Evolutionary conservation across 2,888 invertebrate species (phyloP), one percentile per base, ranked within the genome.

Genomic region (Thalpophila matura): DNA sequence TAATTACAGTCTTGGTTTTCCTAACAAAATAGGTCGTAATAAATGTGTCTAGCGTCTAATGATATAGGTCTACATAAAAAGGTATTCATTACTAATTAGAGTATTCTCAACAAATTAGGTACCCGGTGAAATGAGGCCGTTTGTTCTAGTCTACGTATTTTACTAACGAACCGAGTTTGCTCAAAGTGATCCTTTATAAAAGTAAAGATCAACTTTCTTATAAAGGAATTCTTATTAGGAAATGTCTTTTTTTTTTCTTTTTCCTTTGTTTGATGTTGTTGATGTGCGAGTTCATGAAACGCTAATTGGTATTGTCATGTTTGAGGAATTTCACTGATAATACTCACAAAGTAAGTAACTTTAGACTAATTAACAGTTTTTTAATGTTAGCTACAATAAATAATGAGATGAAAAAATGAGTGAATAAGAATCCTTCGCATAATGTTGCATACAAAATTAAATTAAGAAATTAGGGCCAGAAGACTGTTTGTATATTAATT

Each of bases 1-100:
- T 49, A 57, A 69, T 58, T 49, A 69, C 43, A 33, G 29, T 18
- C 16, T 64, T 22, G 18, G 26, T 29, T 63, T 70, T 47, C 56
- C 12, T 24, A 43, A 31, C 37, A 24, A 47, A 68, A 47, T 49
- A 4, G 9, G 20, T 27, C 7, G n/a, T 50, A 55, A 55, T 27
- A 12, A 38, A n/a, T n/a, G n/a, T n/a, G n/a, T n/a, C n/a, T n/a
- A 40, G 14, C 24, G 14, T 35, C 27, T 62, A 54, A 49, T 54
- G 49, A 49, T 20, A 49, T 22, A 31, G 51, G 12, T 29, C 14
- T 33, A 37, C 5, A 29, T 24, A 29, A 51, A 68, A 51, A 63
- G 33, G 31, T 12, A 54, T 22, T 37, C 12, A 24, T 50, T 54
- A 40, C 29, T 55, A 71, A 68, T 58, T 58, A 43, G 29, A 56